A percentile compares a stretch with the other conserved stretches of the same genome.
Conservation (phyloP, 1,140 invertebrate genomes). For the Drosophila erecta region DNA sequence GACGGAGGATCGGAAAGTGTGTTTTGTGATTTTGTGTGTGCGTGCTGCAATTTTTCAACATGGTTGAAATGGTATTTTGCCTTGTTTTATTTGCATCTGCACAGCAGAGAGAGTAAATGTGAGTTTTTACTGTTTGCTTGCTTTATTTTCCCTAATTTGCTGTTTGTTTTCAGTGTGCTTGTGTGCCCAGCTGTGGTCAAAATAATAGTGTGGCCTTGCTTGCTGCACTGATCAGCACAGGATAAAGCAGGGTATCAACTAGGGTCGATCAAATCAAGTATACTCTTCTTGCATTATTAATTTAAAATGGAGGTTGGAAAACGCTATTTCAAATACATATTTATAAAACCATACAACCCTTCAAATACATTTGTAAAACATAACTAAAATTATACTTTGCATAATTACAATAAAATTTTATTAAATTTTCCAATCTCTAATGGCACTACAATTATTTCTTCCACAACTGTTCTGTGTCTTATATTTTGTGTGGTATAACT, state of each 20-base stretch:
- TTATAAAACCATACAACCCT: not conserved
- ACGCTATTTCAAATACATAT: not conserved
- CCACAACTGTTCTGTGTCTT: slow-evolving; percentile 34
- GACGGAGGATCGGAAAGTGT: slow-evolving; percentile 11
- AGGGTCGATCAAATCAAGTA: not conserved
- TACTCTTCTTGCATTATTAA: too few relatives aligned
- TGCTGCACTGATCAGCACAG: too few relatives aligned
- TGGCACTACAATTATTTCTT: slow-evolving; percentile 48
- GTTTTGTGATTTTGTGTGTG: slow-evolving; percentile 2
- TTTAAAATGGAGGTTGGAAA: not conserved
- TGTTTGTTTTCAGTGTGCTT: slow-evolving; percentile 25
- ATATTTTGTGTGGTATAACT: slow-evolving; percentile 21
- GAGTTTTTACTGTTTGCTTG: slow-evolving; percentile 21
- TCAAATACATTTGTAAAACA: slow-evolving; percentile 2
- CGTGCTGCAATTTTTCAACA: slow-evolving; percentile 10
- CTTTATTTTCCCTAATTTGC: slow-evolving; percentile 23
- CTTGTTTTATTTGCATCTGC: slow-evolving; percentile 73
- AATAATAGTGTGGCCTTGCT: slow-evolving; percentile 23
- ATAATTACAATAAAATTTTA: slow-evolving; percentile 1
- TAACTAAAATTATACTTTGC: slow-evolving; percentile 24
- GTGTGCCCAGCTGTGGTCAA: slow-evolving; percentile 23
- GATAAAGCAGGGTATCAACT: not conserved
- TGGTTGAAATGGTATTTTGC: slow-evolving; percentile 11
- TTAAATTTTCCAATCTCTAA: slow-evolving; percentile 25
- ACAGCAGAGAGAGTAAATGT: slow-evolving; percentile 70